Evolutionary conservation across 2,888 invertebrate genomes (phyloP), one percentile per base, ranked within the genome.

Genomic region (Erannis defoliaria): DNA sequence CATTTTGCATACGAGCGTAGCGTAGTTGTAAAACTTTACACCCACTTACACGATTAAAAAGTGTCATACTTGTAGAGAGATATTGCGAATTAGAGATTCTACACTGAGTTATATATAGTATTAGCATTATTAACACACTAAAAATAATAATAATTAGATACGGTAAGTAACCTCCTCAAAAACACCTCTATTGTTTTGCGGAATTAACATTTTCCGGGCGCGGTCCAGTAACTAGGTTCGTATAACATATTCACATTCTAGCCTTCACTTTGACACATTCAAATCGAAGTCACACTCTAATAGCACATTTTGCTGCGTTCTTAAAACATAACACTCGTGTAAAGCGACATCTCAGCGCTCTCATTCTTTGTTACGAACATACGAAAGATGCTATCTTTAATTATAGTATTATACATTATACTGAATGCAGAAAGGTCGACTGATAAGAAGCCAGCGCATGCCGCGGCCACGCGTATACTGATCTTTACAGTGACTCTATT

Each of bases 361-460:
- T 21, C 43, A 55, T 55, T 31, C 50, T 51, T 38, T 45, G 55
- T 54, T 55, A 45, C 45, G 45, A 46, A 61, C 26, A 26, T 26
- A 26, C 5, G 26, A n/a, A n/a, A 55, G 38, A 42, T 37, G 40
- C 12, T 55, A 55, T 55, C 60, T 58, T 64, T 55, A 48, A 55
- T 63, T 59, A 56, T 18, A 50, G 67, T 65, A 62, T 33, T 58
- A 60, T 31, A 29, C 45, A 16, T 31, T 46, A 31, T n/a, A 46
- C 5, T 42, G 21, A n/a, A 70, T 75, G 73, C 73, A 68, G 64
- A 71, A 82, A 85, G 88, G 84, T 82, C 85, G 87, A 76, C 74
- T 84, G 90, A 90, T 90, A 90, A 90, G 81, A 78, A 76, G 76
- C 64, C 68, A 67, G 73, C 83, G 80, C 84, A 82, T 76, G 76